These are phyloP conservation scores for Griposia aprilina DNA, from an alignment of 2,888 invertebrate species.

Conservation along the genomic window DNA sequence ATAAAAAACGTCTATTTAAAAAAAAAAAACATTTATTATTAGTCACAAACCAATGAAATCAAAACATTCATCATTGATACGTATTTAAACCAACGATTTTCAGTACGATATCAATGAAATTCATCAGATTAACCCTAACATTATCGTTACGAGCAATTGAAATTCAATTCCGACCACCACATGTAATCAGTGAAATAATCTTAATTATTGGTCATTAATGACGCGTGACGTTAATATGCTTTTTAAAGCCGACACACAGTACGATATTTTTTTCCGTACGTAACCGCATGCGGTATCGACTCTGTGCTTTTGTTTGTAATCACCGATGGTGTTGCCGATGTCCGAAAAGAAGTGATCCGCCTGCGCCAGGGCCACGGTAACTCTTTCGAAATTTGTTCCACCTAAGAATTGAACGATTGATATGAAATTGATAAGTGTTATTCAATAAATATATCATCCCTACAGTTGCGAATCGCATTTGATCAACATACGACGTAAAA, in stretches of 20 bases:
- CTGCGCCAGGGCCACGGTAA: no score
- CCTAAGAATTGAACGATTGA: no score
- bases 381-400: no score
- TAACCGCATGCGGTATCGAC: neutral
- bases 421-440: no score
- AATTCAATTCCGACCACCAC: constrained; percentile 52
- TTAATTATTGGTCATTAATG: constrained; percentile 54
- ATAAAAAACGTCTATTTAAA: no score
- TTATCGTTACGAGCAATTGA: constrained; percentile 47
- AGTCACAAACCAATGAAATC: neutral
- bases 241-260: constrained; percentile 12
- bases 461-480: no score
- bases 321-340: neutral
- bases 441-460: no score
- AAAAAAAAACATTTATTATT: no score
- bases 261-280: constrained; percentile 23
- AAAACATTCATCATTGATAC: neutral
- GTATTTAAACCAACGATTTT: constrained; percentile 24
- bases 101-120: constrained; percentile 22
- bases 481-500: no score
- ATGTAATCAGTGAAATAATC: constrained; percentile 52
- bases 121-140: constrained; percentile 36
- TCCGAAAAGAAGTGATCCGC: neutral
- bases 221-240: neutral
- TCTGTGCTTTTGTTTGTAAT: constrained; percentile 6